These are phyloP conservation scores for Neotoxoptera formosana DNA, from an alignment of 1,140 invertebrate species.

Conservation along the genomic window DNA sequence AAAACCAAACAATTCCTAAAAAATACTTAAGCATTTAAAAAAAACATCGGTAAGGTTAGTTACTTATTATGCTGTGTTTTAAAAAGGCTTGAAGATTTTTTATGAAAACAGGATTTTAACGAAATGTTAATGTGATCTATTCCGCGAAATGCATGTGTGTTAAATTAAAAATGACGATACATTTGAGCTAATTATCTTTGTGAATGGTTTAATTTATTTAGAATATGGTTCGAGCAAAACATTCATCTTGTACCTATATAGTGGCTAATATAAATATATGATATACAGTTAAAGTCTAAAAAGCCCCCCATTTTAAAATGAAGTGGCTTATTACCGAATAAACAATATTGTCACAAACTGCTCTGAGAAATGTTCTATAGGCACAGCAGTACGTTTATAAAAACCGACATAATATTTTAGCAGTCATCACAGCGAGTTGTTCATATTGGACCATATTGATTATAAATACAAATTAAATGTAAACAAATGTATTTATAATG, in stretches of 20 bases:
- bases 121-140: neutral
- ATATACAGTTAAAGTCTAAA: neutral
- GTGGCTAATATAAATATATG: neutral
- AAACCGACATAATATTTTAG: neutral
- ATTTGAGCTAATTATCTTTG: neutral
- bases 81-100: neutral
- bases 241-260: neutral
- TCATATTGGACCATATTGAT: neutral
- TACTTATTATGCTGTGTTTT: neutral
- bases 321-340: neutral
- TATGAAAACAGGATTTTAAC: neutral
- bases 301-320: neutral
- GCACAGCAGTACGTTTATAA: neutral
- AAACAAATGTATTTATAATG: neutral
- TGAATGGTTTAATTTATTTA: neutral
- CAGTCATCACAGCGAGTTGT: neutral
- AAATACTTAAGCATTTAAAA: neutral
- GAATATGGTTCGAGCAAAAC: neutral
- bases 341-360: neutral
- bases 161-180: neutral
- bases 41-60: neutral
- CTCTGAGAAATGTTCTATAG: neutral
- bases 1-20: neutral
- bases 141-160: neutral
- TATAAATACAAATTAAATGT: neutral